Base-by-base conservation (phyloP, 2,113 vertebrate genomes). In the Cyrtonyx montezumae region DNA sequence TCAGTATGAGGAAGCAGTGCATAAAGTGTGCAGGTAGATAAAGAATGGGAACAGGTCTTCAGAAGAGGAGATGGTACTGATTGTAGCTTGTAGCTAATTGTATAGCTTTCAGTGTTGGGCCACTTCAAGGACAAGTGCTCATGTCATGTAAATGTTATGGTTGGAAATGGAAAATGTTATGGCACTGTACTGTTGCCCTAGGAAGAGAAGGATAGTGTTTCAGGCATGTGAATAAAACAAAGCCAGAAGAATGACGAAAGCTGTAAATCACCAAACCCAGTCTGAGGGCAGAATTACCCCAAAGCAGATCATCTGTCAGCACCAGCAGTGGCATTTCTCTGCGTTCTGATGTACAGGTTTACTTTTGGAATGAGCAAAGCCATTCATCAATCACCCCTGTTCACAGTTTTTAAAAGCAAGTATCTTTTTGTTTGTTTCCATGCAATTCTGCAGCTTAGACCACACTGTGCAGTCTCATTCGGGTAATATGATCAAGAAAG, bases 101-200 rank as follows among this genome's bases (percentile, higher is more conserved):
- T 61, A 18, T 78, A 2, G 8, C 4, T 68, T 76, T 71, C 62
- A 25, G 3, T 34, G 20, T 34, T 75, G 42, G 43, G 5, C 14
- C 9, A 7, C 13, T 67, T 81, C 23, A 74, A 42, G 13, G 51
- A 21, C 4, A 25, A 1, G 15, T 0, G 2, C n/a, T 80, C 8
- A 34, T 53, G 13, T n/a, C 78, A 17, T 67, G 7, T 51, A 18
- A 74, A 55, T 2, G 2, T 22, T 78, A n/a, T 22, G 62, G 56
- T 58, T 82, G 66, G 40, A 71, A 70, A 53, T 74, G 58, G 53
- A 65, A 69, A 40, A 66, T 63, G 30, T 67, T 53, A 10, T 5
- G n/a, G 11, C 4, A 7, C 9, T 18, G 7, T 13, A 4, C 37
- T 45, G 36, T 4, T 3, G 14, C 32, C 63, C 12, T 77, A 23